Evolutionary conservation across 2,113 vertebrate species (phyloP).

Genomic region (Ptilorrhoa leucosticta): DNA sequence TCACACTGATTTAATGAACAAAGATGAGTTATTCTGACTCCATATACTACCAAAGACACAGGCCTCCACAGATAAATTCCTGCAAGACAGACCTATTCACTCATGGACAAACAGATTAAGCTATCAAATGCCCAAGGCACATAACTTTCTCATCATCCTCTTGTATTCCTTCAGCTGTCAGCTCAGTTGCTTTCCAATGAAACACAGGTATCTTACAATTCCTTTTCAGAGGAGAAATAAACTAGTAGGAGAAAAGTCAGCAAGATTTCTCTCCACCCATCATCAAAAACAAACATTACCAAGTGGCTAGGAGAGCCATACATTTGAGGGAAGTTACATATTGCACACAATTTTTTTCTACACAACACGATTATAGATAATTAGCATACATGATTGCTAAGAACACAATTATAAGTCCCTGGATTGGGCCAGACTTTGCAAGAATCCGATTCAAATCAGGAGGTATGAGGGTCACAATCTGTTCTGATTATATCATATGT

Average conservation of each 20-base stretch:
- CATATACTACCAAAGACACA: neutral
- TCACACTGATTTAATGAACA: neutral
- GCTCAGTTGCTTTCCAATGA: neutral
- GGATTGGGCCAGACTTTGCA: neutral
- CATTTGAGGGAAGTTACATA: neutral
- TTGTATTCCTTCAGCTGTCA: neutral
- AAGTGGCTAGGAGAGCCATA: neutral
- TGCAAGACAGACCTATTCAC: neutral
- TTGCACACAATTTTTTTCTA: neutral
- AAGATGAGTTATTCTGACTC: neutral
- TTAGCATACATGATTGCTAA: neutral
- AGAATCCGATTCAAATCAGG: neutral
- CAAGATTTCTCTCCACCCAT: neutral
- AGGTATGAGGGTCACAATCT: constrained; percentile 12
- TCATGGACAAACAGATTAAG: neutral
- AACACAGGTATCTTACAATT: neutral
- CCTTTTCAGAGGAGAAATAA: neutral
- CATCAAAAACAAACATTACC: neutral
- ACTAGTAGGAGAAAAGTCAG: neutral
- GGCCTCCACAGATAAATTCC: neutral
- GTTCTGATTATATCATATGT: constrained; percentile 16
- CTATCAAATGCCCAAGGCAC: neutral
- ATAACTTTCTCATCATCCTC: neutral
- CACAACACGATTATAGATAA: neutral
- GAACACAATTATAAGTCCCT: neutral